A percentile compares a stretch with the other conserved stretches of the same genome.
phyloP scores from a whole-genome alignment of 2,888 invertebrate species.

The Orchesella flavescens region DNA sequence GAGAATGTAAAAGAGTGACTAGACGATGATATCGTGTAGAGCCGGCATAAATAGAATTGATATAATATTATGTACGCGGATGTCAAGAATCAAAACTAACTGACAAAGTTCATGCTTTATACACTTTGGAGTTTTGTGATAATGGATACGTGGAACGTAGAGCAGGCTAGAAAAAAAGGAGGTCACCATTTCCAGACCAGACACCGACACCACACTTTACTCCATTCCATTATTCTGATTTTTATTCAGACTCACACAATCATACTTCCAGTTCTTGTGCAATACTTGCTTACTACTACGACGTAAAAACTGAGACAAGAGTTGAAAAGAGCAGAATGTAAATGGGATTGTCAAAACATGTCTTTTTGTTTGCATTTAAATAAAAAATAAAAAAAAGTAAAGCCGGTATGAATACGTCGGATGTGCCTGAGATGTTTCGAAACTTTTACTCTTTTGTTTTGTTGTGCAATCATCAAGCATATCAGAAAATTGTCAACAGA shows the following conservation, averaged over 20 bases:
- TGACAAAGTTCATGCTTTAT: neutral
- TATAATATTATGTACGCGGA: neutral
- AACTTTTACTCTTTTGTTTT: no score
- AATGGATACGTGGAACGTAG: no score
- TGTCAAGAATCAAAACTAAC: conserved; percentile 14
- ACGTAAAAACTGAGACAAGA: no score
- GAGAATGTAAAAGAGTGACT: conserved; percentile 8
- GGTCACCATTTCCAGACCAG: conserved; percentile 55
- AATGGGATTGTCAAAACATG: neutral
- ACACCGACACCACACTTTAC: conserved; percentile 2
- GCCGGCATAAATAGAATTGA: neutral
- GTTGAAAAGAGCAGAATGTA: no score
- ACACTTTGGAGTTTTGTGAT: no score
- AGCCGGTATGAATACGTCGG: no score
- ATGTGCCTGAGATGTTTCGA: no score
- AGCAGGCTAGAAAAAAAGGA: conserved; percentile 36
- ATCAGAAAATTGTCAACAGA: no score
- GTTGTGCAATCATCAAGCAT: no score
- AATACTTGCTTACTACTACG: neutral
- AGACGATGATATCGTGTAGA: conserved; percentile 33
- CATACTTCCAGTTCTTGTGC: neutral
- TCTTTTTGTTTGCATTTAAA: neutral
- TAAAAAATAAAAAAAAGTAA: no score
- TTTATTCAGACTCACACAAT: conserved; percentile 8
- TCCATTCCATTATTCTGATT: neutral